Percentiles rank a stretch among this genome's conserved stretches.
Evolutionary conservation across 1,140 invertebrate genomes (phyloP).

Genomic region (Amphibalanus amphitrite): DNA sequence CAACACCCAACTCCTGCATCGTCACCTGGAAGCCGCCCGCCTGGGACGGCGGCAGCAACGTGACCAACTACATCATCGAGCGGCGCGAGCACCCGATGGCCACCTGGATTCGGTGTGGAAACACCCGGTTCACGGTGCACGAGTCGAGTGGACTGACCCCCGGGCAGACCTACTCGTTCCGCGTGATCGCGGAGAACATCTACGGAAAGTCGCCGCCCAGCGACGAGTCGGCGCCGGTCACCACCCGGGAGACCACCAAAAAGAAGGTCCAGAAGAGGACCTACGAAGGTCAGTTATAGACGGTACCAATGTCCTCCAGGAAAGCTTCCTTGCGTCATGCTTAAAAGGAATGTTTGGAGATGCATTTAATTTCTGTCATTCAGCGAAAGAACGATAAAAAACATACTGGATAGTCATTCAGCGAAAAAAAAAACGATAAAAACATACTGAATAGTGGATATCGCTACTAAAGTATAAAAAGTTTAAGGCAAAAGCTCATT

Average conservation of each 20-base stretch:
- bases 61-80: constrained; percentile 88
- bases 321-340: too few relatives aligned
- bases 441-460: too few relatives aligned
- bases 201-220: constrained; percentile 88
- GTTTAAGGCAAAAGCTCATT: too few relatives aligned
- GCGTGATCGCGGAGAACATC: constrained; percentile 93
- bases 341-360: too few relatives aligned
- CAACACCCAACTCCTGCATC: constrained; percentile 70
- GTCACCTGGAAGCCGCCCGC: constrained; percentile 71
- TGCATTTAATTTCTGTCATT: too few relatives aligned
- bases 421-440: too few relatives aligned
- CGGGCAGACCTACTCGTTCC: constrained; percentile 89
- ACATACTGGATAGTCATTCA: too few relatives aligned
- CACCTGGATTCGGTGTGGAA: constrained; percentile 88
- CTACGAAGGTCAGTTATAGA: constrained; percentile 37
- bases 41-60: constrained; percentile 89
- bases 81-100: constrained; percentile 81
- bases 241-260: constrained; percentile 60
- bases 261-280: constrained; percentile 58
- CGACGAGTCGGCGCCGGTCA: constrained; percentile 60
- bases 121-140: constrained; percentile 48
- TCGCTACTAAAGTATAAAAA: too few relatives aligned
- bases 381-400: too few relatives aligned
- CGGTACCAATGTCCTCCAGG: too few relatives aligned
- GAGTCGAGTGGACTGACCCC: constrained; percentile 67